Evolutionary conservation across 2,888 invertebrate genomes (phyloP).

Genomic region (Lepidochrysops patricia): DNA sequence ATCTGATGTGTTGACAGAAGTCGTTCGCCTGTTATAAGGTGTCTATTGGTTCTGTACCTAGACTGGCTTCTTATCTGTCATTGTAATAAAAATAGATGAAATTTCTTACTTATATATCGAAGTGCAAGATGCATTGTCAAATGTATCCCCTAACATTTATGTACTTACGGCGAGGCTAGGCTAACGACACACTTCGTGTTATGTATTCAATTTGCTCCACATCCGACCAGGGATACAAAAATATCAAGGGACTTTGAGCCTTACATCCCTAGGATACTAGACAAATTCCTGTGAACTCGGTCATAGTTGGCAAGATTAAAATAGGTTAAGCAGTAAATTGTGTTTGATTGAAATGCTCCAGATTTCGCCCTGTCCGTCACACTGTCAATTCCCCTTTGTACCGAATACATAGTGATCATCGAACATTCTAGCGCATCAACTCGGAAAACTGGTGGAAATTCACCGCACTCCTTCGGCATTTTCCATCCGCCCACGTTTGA

Average conservation of each 20-base stretch:
- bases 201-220: constrained; percentile 15
- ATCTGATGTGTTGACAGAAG: no score
- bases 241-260: constrained; percentile 1
- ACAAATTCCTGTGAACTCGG: constrained; percentile 15
- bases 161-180: constrained; percentile 8
- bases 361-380: constrained; percentile 35
- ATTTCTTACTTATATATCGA: neutral
- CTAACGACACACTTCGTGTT: constrained; percentile 9
- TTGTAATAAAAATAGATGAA: neutral
- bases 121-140: neutral
- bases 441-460: neutral
- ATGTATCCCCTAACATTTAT: constrained; percentile 11
- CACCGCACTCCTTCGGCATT: neutral
- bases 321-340: constrained; percentile 39
- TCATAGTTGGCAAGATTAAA: constrained; percentile 18
- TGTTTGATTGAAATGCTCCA: constrained; percentile 51
- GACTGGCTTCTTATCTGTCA: no score
- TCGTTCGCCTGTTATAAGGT: no score
- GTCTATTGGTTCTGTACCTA: no score
- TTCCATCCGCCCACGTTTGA: neutral
- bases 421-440: neutral
- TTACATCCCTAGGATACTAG: constrained; percentile 15
- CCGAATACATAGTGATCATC: neutral
- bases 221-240: neutral
- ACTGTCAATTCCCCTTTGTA: constrained; percentile 18